These are phyloP conservation scores for Oceanodroma leucorhoa DNA, from an alignment of 2,797 vertebrate species.

Conservation along the genomic window DNA sequence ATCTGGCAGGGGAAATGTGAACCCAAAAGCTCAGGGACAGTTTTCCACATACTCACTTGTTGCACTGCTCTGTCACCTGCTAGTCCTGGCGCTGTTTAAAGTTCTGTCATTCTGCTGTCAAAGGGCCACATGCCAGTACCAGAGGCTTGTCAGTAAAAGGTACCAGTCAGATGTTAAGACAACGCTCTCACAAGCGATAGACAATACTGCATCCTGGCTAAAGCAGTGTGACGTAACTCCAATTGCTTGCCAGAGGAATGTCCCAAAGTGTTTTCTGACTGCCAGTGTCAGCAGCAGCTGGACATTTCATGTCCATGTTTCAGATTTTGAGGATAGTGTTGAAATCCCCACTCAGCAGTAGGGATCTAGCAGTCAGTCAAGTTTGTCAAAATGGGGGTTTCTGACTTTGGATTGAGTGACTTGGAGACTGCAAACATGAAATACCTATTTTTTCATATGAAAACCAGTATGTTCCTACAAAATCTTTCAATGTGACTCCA, in stretches of 20 bases:
- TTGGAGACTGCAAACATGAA: background rate
- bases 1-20: background rate
- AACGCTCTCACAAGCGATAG: fast-evolving
- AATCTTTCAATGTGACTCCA: background rate
- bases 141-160: background rate
- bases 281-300: background rate
- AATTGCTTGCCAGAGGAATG: background rate
- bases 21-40: background rate
- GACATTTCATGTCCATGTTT: background rate
- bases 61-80: background rate
- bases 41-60: background rate
- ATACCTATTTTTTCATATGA: background rate
- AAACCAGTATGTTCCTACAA: background rate
- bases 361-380: background rate
- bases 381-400: background rate
- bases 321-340: background rate
- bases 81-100: background rate
- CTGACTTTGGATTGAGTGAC: background rate
- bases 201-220: background rate
- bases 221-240: background rate
- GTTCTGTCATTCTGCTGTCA: background rate
- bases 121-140: background rate
- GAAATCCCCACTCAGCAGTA: background rate
- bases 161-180: background rate
- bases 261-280: background rate